A percentile compares a stretch with the other conserved stretches of the same genome.
Evolutionary conservation across 2,113 vertebrate genomes (phyloP).

Genomic region (Smithornis capensis): DNA sequence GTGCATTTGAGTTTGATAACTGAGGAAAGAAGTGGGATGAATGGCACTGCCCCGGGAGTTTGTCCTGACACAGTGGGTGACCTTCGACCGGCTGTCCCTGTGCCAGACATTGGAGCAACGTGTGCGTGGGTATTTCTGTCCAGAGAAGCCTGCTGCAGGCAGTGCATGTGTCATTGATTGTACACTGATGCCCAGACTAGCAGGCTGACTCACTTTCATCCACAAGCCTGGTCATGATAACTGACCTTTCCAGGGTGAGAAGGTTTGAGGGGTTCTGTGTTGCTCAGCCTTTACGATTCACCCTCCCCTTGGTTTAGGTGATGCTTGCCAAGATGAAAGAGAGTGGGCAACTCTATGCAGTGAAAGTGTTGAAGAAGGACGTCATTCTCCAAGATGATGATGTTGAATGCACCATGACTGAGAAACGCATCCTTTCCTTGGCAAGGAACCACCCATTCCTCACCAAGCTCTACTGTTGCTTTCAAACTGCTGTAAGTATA

Average conservation of each 20-base stretch:
- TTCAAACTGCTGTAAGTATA: slow-evolving; percentile 88
- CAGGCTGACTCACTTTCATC: background rate
- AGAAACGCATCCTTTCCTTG: slow-evolving; percentile 91
- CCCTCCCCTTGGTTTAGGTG: slow-evolving; percentile 75
- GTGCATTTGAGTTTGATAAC: background rate
- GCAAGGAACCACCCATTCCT: slow-evolving; percentile 93
- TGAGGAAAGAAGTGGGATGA: background rate
- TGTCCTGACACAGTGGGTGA: background rate
- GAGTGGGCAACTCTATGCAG: slow-evolving; percentile 85
- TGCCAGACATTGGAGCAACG: background rate
- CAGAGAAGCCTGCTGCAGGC: background rate
- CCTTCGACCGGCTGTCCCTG: fast-evolving
- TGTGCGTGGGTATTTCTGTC: background rate
- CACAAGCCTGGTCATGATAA: background rate
- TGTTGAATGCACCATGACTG: slow-evolving; percentile 96
- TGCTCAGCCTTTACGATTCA: background rate
- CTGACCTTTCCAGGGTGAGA: background rate
- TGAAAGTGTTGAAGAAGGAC: slow-evolving; percentile 97
- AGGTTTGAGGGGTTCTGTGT: background rate
- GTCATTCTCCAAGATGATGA: slow-evolving; percentile 97
- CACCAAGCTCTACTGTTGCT: slow-evolving; percentile 96
- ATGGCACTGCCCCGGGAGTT: background rate
- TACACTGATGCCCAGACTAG: background rate
- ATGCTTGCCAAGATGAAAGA: slow-evolving; percentile 89
- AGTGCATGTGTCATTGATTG: background rate